phyloP scores from a whole-genome alignment of 2,888 invertebrate species.

The Kryphioiulus occultus region DNA sequence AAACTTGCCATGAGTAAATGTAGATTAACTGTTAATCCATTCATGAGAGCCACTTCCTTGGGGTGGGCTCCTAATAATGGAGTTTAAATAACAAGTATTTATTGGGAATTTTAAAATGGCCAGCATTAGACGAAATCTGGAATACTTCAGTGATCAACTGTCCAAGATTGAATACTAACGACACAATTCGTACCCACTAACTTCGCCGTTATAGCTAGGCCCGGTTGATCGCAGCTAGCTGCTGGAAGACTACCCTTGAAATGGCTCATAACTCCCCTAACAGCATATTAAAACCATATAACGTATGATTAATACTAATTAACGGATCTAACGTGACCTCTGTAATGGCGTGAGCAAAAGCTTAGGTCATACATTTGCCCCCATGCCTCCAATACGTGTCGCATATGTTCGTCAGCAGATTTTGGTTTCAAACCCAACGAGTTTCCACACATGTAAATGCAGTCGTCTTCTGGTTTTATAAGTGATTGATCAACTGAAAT shows the following conservation, averaged over 20 bases:
- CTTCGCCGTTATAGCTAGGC: conserved; percentile 57
- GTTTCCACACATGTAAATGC: conserved; percentile 68
- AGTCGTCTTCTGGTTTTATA: conserved; percentile 61
- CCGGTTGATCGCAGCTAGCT: conserved; percentile 58
- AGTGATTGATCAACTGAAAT: conserved; percentile 25
- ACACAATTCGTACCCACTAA: conserved; percentile 56
- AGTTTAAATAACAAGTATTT: not conserved
- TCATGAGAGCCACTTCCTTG: conserved; percentile 67
- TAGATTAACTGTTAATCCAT: conserved; percentile 68
- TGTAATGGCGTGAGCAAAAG: not conserved
- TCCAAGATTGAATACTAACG: not conserved
- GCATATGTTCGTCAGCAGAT: conserved; percentile 61
- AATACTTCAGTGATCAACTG: not conserved
- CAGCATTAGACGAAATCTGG: too few species aligned
- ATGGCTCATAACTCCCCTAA: conserved; percentile 59
- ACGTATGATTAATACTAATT: not conserved
- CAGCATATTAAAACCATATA: not conserved
- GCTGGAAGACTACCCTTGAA: conserved; percentile 58
- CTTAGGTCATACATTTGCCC: conserved; percentile 62
- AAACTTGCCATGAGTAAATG: conserved; percentile 66
- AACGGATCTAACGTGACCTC: not conserved
- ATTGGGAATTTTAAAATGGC: too few species aligned
- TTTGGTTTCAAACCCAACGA: conserved; percentile 69
- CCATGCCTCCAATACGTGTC: conserved; percentile 66
- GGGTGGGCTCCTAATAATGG: conserved; percentile 58